Percentiles rank a stretch among this genome's conserved stretches.
Evolutionary conservation across 2,797 vertebrate species (phyloP).

Genomic region (Argentina silus): DNA sequence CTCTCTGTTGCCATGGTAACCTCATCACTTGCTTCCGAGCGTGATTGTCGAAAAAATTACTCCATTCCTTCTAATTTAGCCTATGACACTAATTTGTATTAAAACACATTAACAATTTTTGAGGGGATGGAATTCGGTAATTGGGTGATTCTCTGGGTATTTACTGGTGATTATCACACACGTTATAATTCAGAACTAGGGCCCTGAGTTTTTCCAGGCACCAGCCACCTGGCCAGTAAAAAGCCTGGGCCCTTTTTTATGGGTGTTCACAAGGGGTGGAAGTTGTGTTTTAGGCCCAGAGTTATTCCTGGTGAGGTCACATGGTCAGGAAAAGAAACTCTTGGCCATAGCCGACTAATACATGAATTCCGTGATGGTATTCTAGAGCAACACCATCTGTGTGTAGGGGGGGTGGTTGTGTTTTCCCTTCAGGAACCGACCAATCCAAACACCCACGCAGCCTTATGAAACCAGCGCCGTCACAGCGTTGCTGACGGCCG

Average conservation of each 20-base stretch:
- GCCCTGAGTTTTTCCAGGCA: no score
- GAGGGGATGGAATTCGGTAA: slow-evolving; percentile 12
- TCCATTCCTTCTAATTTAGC: slow-evolving; percentile 49
- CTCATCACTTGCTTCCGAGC: slow-evolving; percentile 34
- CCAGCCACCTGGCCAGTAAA: no score
- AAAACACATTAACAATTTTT: slow-evolving; percentile 16
- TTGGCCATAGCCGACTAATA: no score
- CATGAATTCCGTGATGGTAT: no score
- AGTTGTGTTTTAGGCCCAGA: no score
- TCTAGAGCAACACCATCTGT: background rate
- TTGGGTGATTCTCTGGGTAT: slow-evolving; percentile 24
- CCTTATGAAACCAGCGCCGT: slow-evolving; percentile 38
- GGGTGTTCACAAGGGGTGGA: no score
- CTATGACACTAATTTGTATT: slow-evolving; percentile 47
- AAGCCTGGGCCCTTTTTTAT: no score
- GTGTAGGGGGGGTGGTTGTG: slow-evolving; percentile 24
- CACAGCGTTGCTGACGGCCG: slow-evolving; percentile 16
- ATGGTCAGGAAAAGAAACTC: no score
- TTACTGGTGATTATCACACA: background rate
- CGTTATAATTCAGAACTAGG: slow-evolving; percentile 10
- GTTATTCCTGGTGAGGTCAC: no score
- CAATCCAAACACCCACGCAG: slow-evolving; percentile 59
- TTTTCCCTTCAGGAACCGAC: slow-evolving; percentile 37
- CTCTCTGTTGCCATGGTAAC: slow-evolving; percentile 61
- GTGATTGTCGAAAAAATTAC: slow-evolving; percentile 47